Base-by-base conservation (phyloP, 2,888 invertebrate genomes). In the Agriopis leucophaearia region DNA sequence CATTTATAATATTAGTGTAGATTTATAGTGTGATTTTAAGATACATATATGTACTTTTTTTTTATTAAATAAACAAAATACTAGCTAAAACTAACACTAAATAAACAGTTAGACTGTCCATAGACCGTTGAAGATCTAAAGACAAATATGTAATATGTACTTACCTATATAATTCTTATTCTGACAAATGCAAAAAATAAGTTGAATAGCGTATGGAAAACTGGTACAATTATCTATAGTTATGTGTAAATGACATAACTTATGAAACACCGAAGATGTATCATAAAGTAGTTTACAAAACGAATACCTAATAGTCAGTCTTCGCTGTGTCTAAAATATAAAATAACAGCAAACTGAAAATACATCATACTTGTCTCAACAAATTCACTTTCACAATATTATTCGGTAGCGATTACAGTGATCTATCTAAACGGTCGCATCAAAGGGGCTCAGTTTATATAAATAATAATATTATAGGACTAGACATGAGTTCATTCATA, bases 401-500 rank as follows among this genome's bases (percentile, higher is more conserved):
- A 65, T 69, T 72, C 76, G 66, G 79, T 70, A 74, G 78, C 76
- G 81, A 84, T 88, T 83, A 84, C 77, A 80, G 76, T 81, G 79
- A 86, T 78, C 75, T 73, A 84, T 79, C 73, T 78, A 76, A 78
- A 80, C 71, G 78, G 72, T 77, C 69, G 81, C 81, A 82, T 88
- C 87, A 90, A 89, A 89, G 82, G 76, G 72, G 66, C 71, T 69
- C 77, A 78, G 72, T 75, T 78, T 77, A 77, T 75, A 79, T 77
- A 81, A 85, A 84, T 84, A 74, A 70, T 72, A 86, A 84, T 84
- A 84, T 76, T 69, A 79, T 77, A 79, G 74, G 78, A 82, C 82
- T 81, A 81, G 75, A 82, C 79, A 74, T 78, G 78, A 77, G 78
- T 87, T 86, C 83, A 86, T 89, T 87, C 82, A 86, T 76, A 77